phyloP scores from a whole-genome alignment of 2,113 vertebrate genomes.

The Jaculus jaculus region DNA sequence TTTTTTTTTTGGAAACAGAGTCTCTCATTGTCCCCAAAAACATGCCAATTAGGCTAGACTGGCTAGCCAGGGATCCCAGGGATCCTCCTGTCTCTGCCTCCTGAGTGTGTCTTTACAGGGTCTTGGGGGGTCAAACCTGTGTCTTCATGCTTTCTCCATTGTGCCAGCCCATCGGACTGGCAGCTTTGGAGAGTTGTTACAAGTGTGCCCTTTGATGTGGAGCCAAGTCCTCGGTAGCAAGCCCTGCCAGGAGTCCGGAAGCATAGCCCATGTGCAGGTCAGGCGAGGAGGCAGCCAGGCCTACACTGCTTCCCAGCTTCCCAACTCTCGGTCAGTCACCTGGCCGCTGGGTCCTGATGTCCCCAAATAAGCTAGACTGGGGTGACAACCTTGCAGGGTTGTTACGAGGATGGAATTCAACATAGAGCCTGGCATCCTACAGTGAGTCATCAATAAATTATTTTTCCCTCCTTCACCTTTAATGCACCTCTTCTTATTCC shows the following conservation, averaged over 20 bases:
- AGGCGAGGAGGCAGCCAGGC: not conserved
- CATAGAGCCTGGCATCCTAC: not conserved
- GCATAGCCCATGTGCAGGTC: not conserved
- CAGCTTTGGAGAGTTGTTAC: not conserved
- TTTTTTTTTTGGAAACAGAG: too few species aligned
- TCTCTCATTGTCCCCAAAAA: too few species aligned
- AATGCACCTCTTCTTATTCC: accelerated
- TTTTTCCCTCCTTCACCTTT: not conserved
- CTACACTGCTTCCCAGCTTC: not conserved
- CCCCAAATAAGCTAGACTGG: not conserved
- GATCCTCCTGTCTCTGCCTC: too few species aligned
- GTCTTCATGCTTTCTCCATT: too few species aligned
- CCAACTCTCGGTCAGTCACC: not conserved
- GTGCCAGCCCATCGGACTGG: too few species aligned
- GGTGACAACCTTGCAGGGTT: not conserved
- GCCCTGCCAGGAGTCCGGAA: not conserved
- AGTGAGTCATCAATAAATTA: not conserved
- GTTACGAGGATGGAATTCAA: not conserved
- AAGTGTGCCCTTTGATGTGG: not conserved
- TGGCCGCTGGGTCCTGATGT: not conserved
- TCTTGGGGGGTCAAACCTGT: too few species aligned
- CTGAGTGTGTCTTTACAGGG: too few species aligned
- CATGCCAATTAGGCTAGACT: too few species aligned
- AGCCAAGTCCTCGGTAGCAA: accelerated
- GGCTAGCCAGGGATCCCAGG: too few species aligned